Evolutionary conservation across 2,113 vertebrate species (phyloP).

Genomic region (Canis aureus): DNA sequence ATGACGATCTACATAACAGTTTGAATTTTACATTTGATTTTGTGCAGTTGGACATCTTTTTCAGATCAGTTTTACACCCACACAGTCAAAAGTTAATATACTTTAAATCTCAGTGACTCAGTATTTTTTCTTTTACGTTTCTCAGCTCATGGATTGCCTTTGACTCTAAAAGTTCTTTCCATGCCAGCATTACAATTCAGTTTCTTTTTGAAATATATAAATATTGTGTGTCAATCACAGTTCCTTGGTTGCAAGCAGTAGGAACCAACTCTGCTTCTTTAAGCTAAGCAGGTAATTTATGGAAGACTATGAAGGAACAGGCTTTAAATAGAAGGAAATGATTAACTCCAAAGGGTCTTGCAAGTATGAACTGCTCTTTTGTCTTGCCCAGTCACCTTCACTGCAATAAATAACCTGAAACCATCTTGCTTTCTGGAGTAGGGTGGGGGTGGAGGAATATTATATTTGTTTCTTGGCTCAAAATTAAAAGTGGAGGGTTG

Average conservation of each 20-base stretch:
- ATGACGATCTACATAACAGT: not conserved
- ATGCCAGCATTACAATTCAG: not conserved
- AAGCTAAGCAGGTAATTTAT: not conserved
- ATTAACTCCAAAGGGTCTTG: not conserved
- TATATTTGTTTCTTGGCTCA: not conserved
- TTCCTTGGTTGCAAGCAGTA: not conserved
- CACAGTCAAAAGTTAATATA: not conserved
- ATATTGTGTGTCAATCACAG: not conserved
- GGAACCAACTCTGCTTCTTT: not conserved
- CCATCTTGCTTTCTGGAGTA: not conserved
- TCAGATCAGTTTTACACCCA: not conserved
- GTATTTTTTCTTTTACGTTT: not conserved
- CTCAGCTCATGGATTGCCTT: not conserved
- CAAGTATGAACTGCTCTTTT: not conserved
- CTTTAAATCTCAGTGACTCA: not conserved
- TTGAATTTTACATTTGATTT: conserved; percentile 38
- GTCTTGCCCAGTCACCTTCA: not conserved
- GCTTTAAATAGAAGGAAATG: not conserved
- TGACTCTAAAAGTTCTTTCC: not conserved
- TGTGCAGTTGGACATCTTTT: not conserved
- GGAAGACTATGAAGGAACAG: not conserved
- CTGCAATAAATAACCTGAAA: not conserved
- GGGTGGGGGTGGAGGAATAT: not conserved
- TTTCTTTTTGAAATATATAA: conserved; percentile 43
- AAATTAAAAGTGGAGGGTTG: not conserved